Percentiles rank a stretch among this genome's conserved stretches.
These are phyloP conservation scores for Zaprionus ghesquierei DNA, from an alignment of 1,140 invertebrate genomes.

Conservation along the genomic window DNA sequence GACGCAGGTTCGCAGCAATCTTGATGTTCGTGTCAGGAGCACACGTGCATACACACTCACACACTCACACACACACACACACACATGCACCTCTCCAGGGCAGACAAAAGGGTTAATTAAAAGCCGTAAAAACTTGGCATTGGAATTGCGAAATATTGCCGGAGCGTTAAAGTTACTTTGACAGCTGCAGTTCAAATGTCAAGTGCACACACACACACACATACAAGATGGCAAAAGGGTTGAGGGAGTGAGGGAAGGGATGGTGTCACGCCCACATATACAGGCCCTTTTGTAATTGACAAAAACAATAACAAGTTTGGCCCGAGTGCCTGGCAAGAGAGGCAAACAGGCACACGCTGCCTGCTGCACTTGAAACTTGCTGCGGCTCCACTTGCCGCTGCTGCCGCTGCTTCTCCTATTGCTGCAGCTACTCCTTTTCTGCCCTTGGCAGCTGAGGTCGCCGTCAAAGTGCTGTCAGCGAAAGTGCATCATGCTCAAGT, in stretches of 20 bases:
- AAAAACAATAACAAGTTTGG: conserved; percentile 58
- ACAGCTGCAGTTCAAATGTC: conserved; percentile 76
- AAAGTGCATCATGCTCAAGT: conserved; percentile 52
- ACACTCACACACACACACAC: conserved; percentile 4
- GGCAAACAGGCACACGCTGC: conserved; percentile 3
- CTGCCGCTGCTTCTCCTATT: not conserved
- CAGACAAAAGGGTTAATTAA: conserved; percentile 74
- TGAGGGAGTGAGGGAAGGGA: not conserved
- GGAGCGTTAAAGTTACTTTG: conserved; percentile 52
- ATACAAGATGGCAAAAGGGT: not conserved
- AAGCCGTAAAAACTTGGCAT: conserved; percentile 62
- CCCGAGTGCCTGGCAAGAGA: conserved; percentile 15
- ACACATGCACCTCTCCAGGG: conserved; percentile 22
- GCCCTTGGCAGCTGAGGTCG: not conserved
- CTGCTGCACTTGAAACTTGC: conserved; percentile 34
- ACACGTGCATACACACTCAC: not conserved
- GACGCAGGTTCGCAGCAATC: conserved; percentile 35
- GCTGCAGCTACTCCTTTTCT: conserved; percentile 4
- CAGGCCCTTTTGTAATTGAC: conserved; percentile 64
- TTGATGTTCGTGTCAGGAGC: conserved; percentile 69
- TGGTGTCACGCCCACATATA: not conserved
- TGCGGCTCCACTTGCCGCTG: not conserved
- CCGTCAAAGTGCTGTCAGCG: conserved; percentile 24
- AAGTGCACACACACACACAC: conserved; percentile 56
- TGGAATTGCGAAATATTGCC: conserved; percentile 43